Percentiles rank a stretch among this genome's conserved stretches.
These are phyloP conservation scores for Marmota flaviventris DNA, from an alignment of 2,113 vertebrate genomes.

Conservation along the genomic window DNA sequence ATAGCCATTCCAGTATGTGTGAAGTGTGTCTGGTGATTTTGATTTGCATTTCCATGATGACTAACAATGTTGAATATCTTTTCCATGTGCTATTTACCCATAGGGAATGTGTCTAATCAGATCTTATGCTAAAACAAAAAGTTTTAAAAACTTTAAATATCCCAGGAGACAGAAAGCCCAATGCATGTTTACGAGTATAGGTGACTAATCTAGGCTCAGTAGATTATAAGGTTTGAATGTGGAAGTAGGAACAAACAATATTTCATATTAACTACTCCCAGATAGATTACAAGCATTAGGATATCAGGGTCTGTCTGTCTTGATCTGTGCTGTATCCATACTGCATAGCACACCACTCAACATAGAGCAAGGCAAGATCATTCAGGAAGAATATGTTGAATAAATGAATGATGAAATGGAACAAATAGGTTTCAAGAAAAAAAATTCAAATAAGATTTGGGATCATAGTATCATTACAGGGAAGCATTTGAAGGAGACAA, in stretches of 20 bases:
- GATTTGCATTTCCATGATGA: slow-evolving; percentile 50
- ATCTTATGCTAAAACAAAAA: neutral
- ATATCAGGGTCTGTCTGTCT: neutral
- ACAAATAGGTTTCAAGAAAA: slow-evolving; percentile 39
- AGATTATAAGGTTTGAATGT: neutral
- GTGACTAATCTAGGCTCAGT: neutral
- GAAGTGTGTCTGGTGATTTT: neutral
- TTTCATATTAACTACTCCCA: neutral
- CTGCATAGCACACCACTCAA: neutral
- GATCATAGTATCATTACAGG: neutral
- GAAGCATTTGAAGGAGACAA: slow-evolving; percentile 32
- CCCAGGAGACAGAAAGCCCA: neutral
- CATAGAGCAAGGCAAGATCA: neutral
- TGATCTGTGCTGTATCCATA: neutral
- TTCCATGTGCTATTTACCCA: neutral
- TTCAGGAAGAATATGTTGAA: slow-evolving; percentile 9
- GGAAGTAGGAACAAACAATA: neutral
- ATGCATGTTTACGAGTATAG: neutral
- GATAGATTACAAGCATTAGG: neutral
- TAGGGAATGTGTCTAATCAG: neutral
- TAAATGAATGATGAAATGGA: slow-evolving; percentile 9
- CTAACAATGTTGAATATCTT: neutral
- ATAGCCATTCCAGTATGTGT: neutral
- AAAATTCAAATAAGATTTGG: neutral
- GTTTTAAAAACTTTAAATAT: neutral